Evolutionary conservation across 2,113 vertebrate species (phyloP).

Genomic region (Malurus cyaneus): DNA sequence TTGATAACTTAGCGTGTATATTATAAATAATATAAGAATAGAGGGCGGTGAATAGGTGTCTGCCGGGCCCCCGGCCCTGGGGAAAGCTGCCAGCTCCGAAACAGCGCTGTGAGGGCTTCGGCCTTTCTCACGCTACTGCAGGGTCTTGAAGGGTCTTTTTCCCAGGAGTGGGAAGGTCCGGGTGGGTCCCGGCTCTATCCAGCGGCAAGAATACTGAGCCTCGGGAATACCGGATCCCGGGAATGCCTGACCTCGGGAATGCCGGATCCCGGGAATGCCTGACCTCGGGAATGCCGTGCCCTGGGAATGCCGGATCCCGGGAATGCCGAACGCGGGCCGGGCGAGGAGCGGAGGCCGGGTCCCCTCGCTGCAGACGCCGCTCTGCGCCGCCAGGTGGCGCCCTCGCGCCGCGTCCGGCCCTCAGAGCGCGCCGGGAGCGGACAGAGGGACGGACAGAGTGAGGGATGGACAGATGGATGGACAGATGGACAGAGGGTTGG

Average conservation of each 20-base stretch:
- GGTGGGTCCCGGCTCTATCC: not conserved
- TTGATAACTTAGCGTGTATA: not conserved
- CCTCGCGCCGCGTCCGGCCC: not conserved
- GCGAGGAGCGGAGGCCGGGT: not conserved
- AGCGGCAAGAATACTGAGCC: not conserved
- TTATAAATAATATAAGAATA: not conserved
- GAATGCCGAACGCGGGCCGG: not conserved
- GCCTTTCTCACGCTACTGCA: rapidly evolving
- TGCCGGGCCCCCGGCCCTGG: not conserved
- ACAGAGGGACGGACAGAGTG: no score
- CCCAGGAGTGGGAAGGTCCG: rapidly evolving
- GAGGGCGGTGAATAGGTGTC: rapidly evolving
- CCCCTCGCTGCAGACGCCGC: not conserved
- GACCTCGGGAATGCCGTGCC: rapidly evolving
- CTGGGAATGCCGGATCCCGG: not conserved
- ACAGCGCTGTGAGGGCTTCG: rapidly evolving
- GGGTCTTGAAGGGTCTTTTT: rapidly evolving
- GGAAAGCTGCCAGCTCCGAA: rapidly evolving
- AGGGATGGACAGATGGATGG: rapidly evolving
- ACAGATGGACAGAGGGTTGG: rapidly evolving
- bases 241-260: not conserved
- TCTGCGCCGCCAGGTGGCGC: conserved; percentile 64
- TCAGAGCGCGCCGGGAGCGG: rapidly evolving
- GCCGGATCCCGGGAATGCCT: not conserved
- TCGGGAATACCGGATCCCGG: rapidly evolving